Evolutionary conservation across 2,888 invertebrate genomes (phyloP), one percentile per base, ranked within the genome.

Genomic region (Spisula subtruncata): DNA sequence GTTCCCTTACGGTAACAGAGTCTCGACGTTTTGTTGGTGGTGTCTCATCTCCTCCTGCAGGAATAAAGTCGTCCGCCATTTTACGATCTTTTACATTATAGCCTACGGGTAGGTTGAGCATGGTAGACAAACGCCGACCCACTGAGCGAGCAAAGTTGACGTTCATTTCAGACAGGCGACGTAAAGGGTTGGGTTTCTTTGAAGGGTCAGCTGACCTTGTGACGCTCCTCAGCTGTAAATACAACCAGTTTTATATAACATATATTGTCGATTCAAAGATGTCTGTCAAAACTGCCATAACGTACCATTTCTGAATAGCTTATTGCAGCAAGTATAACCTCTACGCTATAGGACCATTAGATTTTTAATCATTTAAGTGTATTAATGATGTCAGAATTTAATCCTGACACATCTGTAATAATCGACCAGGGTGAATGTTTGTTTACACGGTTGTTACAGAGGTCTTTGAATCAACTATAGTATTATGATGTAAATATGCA

Each of bases 1-100:
- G 20, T n/a, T 32, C 56, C 85, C 93, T 91, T 91, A 94, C 93
- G 48, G 92, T 92, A 48, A 94, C 93, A 12, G 93, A 93, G 66
- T 94, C 92, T 35, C 93, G 89, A 0, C 89, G 66, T 83, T 87
- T 89, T 81, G 82, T 90, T 25, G 87, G 85, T 20, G 89, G 90
- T 14, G 92, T 85, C n/a, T 71, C 51, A 0, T 92, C 91, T 25
- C 85, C 83, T 6, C 86, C 90, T 2, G n/a, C n/a, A n/a, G 90
- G 90, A 16, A 91, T 91, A 25, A 88, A 87, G 25, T 75, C 71
- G 25, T 87, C 89, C 85, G 90, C 90, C 86, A 81, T 85, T 25
- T 86, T 89, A 4, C 80, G 83, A 41, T 91, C 89, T 18, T 81
- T 90, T 20, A 94, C 35, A 84, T 92, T 85, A 86, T 94, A 94